Base-by-base conservation (phyloP, 2,797 vertebrate species). In the Melanogrammus aeglefinus region DNA sequence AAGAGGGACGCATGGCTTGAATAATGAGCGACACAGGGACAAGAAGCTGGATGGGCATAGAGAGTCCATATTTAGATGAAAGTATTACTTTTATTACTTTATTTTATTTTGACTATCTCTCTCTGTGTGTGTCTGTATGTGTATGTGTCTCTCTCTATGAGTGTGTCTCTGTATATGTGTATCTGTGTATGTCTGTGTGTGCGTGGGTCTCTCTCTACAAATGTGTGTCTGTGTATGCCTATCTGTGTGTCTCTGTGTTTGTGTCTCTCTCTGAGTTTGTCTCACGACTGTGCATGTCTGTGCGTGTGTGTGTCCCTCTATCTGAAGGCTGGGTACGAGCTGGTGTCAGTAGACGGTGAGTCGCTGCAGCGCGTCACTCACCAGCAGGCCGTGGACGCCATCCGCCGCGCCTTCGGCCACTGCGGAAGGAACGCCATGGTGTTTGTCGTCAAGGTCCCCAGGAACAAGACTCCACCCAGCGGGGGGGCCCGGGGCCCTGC, bases 351-450 rank as follows among this genome's bases (percentile, higher is more conserved):
- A 85, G 97, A 99, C 0, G 96, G 96, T 3, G 95, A 96, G 88
- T 96, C 93, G 82, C 93, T 99, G 80, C 95, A 97, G 88, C 94
- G 95, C 0, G 96, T 96, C 83, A 97, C 96, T 4, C 98, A 99
- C 89, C 97, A 96, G 87, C 94, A 96, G 0, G 97, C 98, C 0
- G 97, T 99, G 87, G 95, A 97, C 33, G 92, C 94, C 81, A 99
- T 99, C 86, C 96, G 97, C 74, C 92, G 92, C 80, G 94, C 96
- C 4, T 99, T 98, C 89, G 95, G 96, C 83, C 97, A 98, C 94
- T 98, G 97, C 91, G 94, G 94, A 88, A 96, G 94, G 92, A 97
- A 98, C 81, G 95, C 96, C 16, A 98, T 99, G 98, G 94, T 97
- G 88, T 94, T 99, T 69, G 95, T 98, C 87, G 95, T 99, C 89